Percentiles rank a stretch among this genome's conserved stretches.
These are phyloP conservation scores for Chrysolina oricalcia DNA, from an alignment of 2,888 invertebrate species.

Conservation along the genomic window DNA sequence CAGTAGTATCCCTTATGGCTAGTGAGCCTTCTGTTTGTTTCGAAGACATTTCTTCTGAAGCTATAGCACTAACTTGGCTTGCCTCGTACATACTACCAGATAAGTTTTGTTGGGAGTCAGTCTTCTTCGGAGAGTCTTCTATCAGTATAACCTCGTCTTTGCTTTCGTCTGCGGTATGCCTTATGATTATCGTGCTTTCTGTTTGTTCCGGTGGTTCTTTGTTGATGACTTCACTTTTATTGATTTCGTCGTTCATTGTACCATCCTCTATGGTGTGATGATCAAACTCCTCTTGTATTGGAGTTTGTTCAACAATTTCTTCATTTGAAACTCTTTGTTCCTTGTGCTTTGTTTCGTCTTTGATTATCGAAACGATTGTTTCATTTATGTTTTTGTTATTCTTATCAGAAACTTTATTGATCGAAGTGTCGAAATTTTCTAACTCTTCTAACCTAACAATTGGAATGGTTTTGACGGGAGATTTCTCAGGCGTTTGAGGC, in stretches of 20 bases:
- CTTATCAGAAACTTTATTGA: background rate
- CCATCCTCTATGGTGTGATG: background rate
- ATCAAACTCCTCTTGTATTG: background rate
- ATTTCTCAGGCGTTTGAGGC: slow-evolving; percentile 45
- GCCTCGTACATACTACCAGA: background rate
- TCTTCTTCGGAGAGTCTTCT: background rate
- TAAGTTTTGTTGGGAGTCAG: background rate
- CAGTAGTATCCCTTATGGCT: no score
- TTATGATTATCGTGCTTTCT: slow-evolving; percentile 5
- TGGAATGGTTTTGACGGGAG: slow-evolving; percentile 43
- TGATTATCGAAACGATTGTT: background rate
- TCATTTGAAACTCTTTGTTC: slow-evolving; percentile 15
- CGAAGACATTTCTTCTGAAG: background rate
- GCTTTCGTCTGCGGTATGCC: slow-evolving; percentile 27
- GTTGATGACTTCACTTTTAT: background rate
- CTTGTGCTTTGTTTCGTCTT: slow-evolving; percentile 33
- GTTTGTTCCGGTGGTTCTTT: background rate
- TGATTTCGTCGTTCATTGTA: background rate
- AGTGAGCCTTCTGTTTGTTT: background rate
- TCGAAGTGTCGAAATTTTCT: slow-evolving; percentile 32
- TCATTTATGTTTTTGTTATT: slow-evolving; percentile 9
- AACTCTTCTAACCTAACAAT: slow-evolving; percentile 26
- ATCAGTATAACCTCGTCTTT: no score
- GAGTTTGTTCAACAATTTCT: background rate
- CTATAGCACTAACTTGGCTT: background rate